A percentile compares a stretch with the other conserved stretches of the same genome.
phyloP scores from a whole-genome alignment of 2,797 vertebrate genomes.

The Sus cebifrons region DNA sequence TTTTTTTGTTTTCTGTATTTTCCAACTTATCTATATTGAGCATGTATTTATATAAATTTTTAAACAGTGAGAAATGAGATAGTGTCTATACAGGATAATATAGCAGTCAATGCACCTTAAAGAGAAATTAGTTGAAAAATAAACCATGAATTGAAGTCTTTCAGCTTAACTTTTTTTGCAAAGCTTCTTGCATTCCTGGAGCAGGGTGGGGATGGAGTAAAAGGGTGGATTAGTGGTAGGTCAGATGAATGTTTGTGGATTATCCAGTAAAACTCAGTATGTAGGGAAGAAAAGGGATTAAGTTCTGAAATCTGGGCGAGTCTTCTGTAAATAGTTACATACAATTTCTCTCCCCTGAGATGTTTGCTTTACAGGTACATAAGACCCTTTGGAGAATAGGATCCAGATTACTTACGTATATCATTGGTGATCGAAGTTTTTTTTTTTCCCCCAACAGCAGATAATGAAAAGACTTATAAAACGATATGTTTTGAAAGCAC shows the following conservation, averaged over 20 bases:
- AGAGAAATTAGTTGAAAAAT: slow-evolving; percentile 4
- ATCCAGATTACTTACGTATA: background rate
- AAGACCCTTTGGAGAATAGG: slow-evolving; percentile 47
- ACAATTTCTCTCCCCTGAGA: background rate
- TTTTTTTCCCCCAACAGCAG: slow-evolving; percentile 91
- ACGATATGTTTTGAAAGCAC: slow-evolving; percentile 95
- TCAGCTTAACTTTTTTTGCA: background rate
- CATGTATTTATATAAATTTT: background rate
- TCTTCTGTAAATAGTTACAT: background rate
- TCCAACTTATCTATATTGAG: slow-evolving; percentile 21
- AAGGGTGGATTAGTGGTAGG: background rate
- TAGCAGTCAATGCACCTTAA: background rate
- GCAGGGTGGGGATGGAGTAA: background rate
- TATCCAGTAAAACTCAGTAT: background rate
- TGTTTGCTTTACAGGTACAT: background rate
- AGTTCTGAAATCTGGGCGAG: background rate
- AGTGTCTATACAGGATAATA: background rate
- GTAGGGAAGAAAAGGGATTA: background rate
- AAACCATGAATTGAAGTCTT: slow-evolving; percentile 24
- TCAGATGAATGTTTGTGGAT: background rate
- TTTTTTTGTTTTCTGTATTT: slow-evolving; percentile 57
- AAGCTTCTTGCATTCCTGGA: background rate
- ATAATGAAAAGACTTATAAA: slow-evolving; percentile 97
- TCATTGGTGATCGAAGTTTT: slow-evolving; percentile 41
- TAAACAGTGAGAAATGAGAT: slow-evolving; percentile 6